A percentile compares a stretch with the other conserved stretches of the same genome.
phyloP scores from a whole-genome alignment of 2,113 vertebrate genomes.

The Copsychus sechellarum region DNA sequence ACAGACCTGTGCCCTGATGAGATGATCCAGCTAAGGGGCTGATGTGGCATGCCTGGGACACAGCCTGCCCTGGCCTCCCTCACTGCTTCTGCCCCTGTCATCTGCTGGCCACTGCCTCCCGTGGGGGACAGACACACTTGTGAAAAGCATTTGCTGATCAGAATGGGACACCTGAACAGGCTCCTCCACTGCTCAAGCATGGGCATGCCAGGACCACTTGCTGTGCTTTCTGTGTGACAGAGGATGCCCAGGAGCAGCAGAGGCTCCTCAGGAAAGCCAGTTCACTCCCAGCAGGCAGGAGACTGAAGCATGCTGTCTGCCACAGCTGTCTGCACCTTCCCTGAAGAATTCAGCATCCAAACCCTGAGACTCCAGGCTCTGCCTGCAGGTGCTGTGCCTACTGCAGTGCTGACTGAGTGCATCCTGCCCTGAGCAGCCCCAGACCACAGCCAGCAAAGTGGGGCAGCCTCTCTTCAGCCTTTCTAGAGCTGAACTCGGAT shows the following conservation, averaged over 20 bases:
- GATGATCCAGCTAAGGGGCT: not conserved
- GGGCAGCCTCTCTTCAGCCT: not conserved
- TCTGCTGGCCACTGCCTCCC: not conserved
- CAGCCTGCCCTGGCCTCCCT: not conserved
- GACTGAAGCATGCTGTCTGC: not conserved
- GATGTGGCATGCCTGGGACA: fast-evolving
- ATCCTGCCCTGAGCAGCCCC: not conserved
- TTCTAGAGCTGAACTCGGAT: not conserved
- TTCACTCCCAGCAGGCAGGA: not conserved
- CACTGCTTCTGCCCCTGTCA: not conserved
- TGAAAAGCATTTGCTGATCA: not conserved
- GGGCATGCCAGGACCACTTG: not conserved
- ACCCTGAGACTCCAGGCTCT: not conserved
- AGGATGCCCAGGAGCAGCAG: not conserved
- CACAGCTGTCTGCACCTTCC: not conserved
- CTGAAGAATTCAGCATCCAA: not conserved
- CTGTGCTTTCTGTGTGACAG: not conserved
- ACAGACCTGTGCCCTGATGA: not conserved
- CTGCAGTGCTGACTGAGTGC: not conserved
- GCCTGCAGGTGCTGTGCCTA: not conserved
- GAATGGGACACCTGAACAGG: not conserved
- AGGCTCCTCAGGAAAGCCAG: not conserved
- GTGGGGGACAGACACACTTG: not conserved
- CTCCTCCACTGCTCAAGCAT: not conserved
- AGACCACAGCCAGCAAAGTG: not conserved